These are phyloP conservation scores for Tenebrosternarchus preto DNA, from an alignment of 2,113 vertebrate species.

Conservation along the genomic window DNA sequence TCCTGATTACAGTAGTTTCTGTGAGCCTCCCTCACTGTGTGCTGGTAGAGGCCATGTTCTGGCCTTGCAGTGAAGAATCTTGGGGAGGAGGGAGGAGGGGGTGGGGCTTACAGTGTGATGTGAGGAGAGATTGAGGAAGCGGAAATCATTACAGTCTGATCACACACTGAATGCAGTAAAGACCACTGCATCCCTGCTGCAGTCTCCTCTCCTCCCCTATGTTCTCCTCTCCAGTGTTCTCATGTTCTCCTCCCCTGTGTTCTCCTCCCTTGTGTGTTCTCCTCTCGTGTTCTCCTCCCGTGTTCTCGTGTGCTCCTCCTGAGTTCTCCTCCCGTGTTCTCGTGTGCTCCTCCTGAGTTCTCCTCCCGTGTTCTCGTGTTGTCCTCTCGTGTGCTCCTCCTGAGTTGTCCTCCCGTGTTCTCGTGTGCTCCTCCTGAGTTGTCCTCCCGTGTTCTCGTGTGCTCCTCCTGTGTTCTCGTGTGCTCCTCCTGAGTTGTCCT, in stretches of 20 bases:
- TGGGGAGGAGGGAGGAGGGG: not conserved
- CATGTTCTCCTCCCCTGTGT: not conserved
- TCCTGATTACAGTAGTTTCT: slow-evolving; percentile 14
- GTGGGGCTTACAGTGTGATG: not conserved
- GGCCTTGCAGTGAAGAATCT: not conserved
- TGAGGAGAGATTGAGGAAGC: slow-evolving; percentile 1
- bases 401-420: no score
- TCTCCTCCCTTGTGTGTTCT: no score
- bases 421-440: no score
- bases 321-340: no score
- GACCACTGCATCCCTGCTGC: slow-evolving; percentile 27
- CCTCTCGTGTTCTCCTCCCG: no score
- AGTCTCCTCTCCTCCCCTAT: slow-evolving; percentile 1
- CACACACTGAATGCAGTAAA: slow-evolving; percentile 54
- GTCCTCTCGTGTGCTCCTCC: no score
- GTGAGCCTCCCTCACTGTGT: not conserved
- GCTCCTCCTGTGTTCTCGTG: no score
- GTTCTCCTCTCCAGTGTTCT: not conserved
- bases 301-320: no score
- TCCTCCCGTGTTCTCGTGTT: no score
- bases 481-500: no score
- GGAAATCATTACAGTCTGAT: slow-evolving; percentile 51
- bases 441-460: no score
- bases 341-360: no score
- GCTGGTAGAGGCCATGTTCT: not conserved